phyloP scores from a whole-genome alignment of 2,113 vertebrate genomes.

The Cichladusa arquata region DNA sequence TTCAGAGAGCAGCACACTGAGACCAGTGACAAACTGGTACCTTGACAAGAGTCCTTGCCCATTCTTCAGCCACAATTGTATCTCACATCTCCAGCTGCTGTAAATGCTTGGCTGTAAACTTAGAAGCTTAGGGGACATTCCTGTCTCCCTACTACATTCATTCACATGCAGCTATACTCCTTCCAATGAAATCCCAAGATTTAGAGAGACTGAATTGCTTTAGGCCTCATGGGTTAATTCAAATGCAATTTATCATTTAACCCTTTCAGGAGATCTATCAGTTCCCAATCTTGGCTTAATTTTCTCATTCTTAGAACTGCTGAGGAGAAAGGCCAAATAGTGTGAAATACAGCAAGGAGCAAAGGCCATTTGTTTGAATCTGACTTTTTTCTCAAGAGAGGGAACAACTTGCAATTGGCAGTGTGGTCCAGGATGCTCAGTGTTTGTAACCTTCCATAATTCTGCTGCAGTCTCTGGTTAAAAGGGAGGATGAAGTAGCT shows the following conservation, averaged over 20 bases:
- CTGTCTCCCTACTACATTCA: neutral
- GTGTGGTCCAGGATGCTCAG: neutral
- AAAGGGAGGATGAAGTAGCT: neutral
- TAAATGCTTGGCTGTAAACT: neutral
- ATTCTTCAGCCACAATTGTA: neutral
- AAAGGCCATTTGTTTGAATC: neutral
- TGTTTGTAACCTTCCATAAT: neutral
- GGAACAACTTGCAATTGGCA: neutral
- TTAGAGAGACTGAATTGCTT: neutral
- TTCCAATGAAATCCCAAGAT: neutral
- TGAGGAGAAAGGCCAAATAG: neutral
- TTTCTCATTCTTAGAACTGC: neutral
- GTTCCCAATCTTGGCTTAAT: neutral
- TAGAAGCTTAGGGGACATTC: neutral
- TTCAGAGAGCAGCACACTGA: neutral
- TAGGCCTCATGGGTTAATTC: neutral
- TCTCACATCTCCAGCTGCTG: neutral
- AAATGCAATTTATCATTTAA: constrained; percentile 18
- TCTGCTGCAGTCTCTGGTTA: neutral
- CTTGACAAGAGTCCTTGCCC: neutral
- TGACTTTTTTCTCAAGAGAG: neutral
- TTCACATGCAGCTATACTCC: neutral
- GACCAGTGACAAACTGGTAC: neutral
- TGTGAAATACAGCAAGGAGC: neutral
- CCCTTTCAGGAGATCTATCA: neutral